Base-by-base conservation (phyloP, 1,140 invertebrate genomes). In the Radopholus similis region DNA sequence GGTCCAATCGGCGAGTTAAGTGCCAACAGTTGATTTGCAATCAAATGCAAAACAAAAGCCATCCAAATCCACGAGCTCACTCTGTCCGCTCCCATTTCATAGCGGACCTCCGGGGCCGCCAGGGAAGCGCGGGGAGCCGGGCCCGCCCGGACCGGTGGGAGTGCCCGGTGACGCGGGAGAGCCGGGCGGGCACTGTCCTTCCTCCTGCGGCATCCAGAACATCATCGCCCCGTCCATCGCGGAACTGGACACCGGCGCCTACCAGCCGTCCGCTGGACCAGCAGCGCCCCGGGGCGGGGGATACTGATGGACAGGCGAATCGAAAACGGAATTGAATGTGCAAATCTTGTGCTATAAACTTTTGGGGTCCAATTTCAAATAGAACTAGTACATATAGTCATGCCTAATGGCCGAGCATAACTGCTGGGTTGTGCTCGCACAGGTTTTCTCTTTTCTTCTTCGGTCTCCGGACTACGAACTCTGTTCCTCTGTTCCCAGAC, bases 191-290 rank as follows among this genome's bases (percentile, higher is more conserved):
- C 78, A 81, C 59, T 81, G 78, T 53, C 78, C 78, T 26, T 81
- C 77, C 2, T 80, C 76, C 5, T 81, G 78, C 55, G 78, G 78
- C 56, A 66, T 81, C 37, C 78, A 81, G 66, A 79, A 81, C 28
- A 80, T 81, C 42, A 77, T 81, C n/a, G 80, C 68, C 11, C 78
- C 78, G 11, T 80, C 80, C 21, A 68, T 81, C 30, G 66, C 69
- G 21, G 78, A 81, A 69, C 49, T 80, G 53, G 77, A 83, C 60
- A 80, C 76, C 37, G 49, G 44, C 30, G 68, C 21, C 18, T 38
- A 28, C 23, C 34, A 49, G 21, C 38, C 32, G 26, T 37, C 34
- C 35, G 35, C 18, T 4, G 40, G 71, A 2, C 35, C 66, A 8
- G 26, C 35, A 28, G 67, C 34, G 40, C 32, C 47, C 21, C 34